Conservation (phyloP, 2,888 invertebrate genomes). For the Cerastoderma edule region DNA sequence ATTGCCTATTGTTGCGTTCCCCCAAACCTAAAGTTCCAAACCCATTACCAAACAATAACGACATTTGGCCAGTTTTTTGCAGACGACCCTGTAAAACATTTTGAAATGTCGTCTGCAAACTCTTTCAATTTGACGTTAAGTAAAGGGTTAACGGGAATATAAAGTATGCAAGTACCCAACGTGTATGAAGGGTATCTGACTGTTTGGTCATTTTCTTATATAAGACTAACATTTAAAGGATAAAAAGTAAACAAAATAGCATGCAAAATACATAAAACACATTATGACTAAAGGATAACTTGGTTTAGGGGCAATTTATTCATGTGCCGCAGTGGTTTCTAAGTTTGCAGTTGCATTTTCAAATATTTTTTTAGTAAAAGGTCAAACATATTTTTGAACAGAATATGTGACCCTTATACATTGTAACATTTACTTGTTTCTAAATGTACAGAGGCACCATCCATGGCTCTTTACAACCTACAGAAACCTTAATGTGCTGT, state of each 20-base stretch:
- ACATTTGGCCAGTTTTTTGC: too few species aligned
- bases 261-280: not conserved
- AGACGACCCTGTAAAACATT: too few species aligned
- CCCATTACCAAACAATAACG: too few species aligned
- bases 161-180: not conserved
- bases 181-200: not conserved
- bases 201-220: too few species aligned
- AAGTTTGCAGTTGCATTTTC: not conserved
- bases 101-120: not conserved
- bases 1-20: too few species aligned
- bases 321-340: not conserved
- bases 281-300: not conserved
- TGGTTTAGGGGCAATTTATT: not conserved
- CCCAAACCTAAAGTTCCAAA: too few species aligned
- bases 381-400: not conserved
- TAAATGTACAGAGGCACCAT: not conserved
- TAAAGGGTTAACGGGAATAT: not conserved
- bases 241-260: too few species aligned
- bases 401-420: not conserved
- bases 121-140: not conserved
- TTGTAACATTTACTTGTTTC: not conserved
- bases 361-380: not conserved
- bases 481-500: not conserved
- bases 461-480: not conserved
- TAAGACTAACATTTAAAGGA: too few species aligned